These are phyloP conservation scores for Arctopsyche grandis DNA, from an alignment of 1,140 invertebrate genomes.

Conservation along the genomic window DNA sequence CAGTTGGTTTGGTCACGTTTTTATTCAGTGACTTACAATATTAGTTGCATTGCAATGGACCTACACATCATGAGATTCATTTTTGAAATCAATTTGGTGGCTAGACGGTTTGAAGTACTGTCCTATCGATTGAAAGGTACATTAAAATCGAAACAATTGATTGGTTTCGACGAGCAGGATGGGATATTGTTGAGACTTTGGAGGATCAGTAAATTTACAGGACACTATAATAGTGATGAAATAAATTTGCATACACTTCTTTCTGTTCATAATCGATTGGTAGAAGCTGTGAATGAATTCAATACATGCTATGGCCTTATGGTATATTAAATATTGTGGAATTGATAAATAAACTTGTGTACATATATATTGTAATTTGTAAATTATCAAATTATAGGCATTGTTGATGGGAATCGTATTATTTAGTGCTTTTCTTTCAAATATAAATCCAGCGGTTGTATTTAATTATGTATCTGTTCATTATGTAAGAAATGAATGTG, in stretches of 20 bases:
- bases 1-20: background rate
- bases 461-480: background rate
- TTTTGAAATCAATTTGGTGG: background rate
- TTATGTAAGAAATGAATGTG: background rate
- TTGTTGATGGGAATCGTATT: background rate
- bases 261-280: background rate
- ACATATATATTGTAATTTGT: no score
- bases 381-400: background rate
- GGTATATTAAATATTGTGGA: background rate
- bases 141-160: background rate
- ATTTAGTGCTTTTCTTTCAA: background rate
- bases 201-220: background rate
- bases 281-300: background rate
- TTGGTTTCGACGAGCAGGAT: no score
- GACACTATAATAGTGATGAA: background rate
- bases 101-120: conserved; percentile 18
- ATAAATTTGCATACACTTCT: background rate
- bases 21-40: background rate
- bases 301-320: conserved; percentile 8
- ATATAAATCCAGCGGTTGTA: conserved; percentile 3
- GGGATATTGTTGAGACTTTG: no score
- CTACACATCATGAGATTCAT: background rate
- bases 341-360: background rate
- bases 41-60: background rate
- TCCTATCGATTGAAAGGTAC: background rate